These are phyloP conservation scores for Bubo scandiacus DNA, from an alignment of 2,113 vertebrate species.

Conservation along the genomic window DNA sequence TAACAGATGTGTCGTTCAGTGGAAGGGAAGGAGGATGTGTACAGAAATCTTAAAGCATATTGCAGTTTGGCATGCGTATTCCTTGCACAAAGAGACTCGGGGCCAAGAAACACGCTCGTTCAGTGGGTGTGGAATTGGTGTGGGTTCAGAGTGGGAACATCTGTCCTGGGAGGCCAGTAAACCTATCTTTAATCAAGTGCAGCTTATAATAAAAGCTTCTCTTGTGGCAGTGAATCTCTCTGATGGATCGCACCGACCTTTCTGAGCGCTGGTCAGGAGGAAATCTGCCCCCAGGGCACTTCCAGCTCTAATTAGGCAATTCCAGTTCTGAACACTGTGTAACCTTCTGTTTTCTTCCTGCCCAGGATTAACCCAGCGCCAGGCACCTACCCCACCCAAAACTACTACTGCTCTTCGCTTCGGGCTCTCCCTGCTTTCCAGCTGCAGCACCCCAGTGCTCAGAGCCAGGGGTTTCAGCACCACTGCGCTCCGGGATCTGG, in stretches of 20 bases:
- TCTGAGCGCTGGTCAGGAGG: not conserved
- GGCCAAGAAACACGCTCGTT: fast-evolving
- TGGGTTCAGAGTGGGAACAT: not conserved
- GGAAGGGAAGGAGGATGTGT: not conserved
- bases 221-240: not conserved
- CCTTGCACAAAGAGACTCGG: not conserved
- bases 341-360: constrained; percentile 19
- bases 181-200: not conserved
- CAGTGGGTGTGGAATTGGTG: not conserved
- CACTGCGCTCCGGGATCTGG: not conserved
- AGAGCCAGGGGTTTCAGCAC: constrained; percentile 22
- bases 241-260: not conserved
- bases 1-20: not conserved
- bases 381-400: constrained; percentile 76
- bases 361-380: constrained; percentile 68
- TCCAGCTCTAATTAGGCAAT: not conserved
- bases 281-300: not conserved
- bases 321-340: not conserved
- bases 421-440: constrained; percentile 5
- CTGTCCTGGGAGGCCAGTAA: not conserved
- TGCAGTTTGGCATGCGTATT: not conserved
- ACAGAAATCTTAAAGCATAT: not conserved
- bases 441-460: not conserved
- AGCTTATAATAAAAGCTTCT: not conserved
- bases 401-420: constrained; percentile 37